Conservation (phyloP, 2,888 invertebrate genomes). For the Hipparchia sbordonii region DNA sequence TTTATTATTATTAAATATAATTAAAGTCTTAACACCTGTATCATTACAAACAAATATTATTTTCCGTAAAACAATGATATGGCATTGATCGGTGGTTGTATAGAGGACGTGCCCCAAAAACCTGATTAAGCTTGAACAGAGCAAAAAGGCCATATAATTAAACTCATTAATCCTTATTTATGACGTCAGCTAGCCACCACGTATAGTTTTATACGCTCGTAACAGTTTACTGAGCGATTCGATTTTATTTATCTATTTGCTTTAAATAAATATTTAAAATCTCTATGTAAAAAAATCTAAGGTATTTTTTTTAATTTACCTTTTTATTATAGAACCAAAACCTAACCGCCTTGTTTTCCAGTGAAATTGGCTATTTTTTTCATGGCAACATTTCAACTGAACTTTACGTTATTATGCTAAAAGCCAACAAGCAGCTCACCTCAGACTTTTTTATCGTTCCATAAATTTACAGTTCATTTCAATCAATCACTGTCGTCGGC, state of each 20-base stretch:
- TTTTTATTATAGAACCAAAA: not conserved
- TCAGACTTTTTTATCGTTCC: conserved; percentile 22
- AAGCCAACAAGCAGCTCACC: conserved; percentile 16
- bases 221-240: conserved; percentile 19
- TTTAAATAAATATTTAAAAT: not conserved
- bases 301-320: too few species aligned
- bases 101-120: conserved; percentile 60
- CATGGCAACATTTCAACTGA: conserved; percentile 7
- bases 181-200: conserved; percentile 56
- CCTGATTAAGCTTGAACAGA: conserved; percentile 44
- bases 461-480: conserved; percentile 25
- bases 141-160: conserved; percentile 66
- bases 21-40: too few species aligned
- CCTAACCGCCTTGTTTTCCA: not conserved
- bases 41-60: not conserved
- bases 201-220: conserved; percentile 45
- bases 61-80: conserved; percentile 7
- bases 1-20: not conserved
- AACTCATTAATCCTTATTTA: conserved; percentile 71
- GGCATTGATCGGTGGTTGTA: conserved; percentile 15
- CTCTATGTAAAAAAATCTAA: not conserved
- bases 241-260: conserved; percentile 7
- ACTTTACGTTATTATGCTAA: conserved; percentile 20
- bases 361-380: not conserved
- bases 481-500: conserved; percentile 26